Evolutionary conservation across 2,888 invertebrate genomes (phyloP).

Genomic region (Drosophila buzzatii): DNA sequence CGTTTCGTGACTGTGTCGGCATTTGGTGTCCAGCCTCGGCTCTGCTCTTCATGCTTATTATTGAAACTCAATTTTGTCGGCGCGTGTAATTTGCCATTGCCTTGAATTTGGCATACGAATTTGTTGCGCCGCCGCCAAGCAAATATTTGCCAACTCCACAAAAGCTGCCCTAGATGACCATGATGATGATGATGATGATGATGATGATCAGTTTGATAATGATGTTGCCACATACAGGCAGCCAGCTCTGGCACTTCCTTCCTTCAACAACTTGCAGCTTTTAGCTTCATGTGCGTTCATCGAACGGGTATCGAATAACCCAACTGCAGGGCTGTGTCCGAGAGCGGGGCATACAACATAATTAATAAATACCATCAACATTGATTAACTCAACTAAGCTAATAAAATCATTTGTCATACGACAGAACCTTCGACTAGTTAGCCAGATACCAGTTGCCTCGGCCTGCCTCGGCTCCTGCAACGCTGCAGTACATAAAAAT

Average conservation of each 20-base stretch:
- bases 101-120: slow-evolving; percentile 80
- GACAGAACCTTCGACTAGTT: slow-evolving; percentile 76
- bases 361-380: slow-evolving; percentile 83
- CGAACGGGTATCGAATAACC: slow-evolving; percentile 70
- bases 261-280: slow-evolving; percentile 50
- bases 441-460: slow-evolving; percentile 45
- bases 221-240: slow-evolving; percentile 58
- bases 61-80: slow-evolving; percentile 81
- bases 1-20: slow-evolving; percentile 84
- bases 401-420: slow-evolving; percentile 83
- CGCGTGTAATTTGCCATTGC: slow-evolving; percentile 77
- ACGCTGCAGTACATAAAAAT: slow-evolving; percentile 75
- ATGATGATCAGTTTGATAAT: not conserved
- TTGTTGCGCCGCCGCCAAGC: slow-evolving; percentile 73
- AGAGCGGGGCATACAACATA: slow-evolving; percentile 70
- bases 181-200: slow-evolving; percentile 2
- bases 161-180: slow-evolving; percentile 20
- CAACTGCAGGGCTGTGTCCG: slow-evolving; percentile 9
- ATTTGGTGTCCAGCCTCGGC: slow-evolving; percentile 51
- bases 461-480: slow-evolving; percentile 5
- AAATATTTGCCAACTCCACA: slow-evolving; percentile 61
- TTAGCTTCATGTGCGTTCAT: slow-evolving; percentile 65
- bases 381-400: slow-evolving; percentile 82
- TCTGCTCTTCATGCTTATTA: slow-evolving; percentile 79
- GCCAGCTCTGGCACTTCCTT: slow-evolving; percentile 67